Base-by-base conservation (phyloP, 2,888 invertebrate genomes). In the Halictus quadricinctus region DNA sequence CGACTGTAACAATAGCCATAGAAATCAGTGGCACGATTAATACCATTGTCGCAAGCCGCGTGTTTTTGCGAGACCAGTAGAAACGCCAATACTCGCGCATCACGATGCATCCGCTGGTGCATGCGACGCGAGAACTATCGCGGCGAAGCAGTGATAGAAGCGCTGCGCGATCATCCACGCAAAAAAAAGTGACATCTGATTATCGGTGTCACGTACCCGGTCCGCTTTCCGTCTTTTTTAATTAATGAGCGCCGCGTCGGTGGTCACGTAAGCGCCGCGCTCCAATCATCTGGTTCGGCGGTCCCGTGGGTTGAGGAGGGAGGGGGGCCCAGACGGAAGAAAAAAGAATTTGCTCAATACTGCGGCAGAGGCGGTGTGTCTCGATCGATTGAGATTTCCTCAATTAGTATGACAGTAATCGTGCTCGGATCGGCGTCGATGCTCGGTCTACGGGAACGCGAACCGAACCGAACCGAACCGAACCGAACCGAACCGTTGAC, bases 351-450 rank as follows among this genome's bases (percentile, higher is more conserved):
- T 75, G 54, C 46, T 72, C 13, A 36, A 85, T 78, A 69, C 41
- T 50, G 66, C 72, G 21, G 64, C 64, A 48, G 77, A 66, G 66
- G 36, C 66, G 58, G 72, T 21, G 58, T 74, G 36, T 85, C 73
- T 72, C 76, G 43, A 18, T 50, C 80, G 84, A 79, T 84, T n/a
- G 76, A 64, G 74, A 81, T 84, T 79, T 84, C 73, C 84, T 81
- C 78, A 79, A 84, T 76, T 79, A 84, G 85, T 84, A 84, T n/a
- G 69, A 75, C 79, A 84, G 72, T 36, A 36, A 73, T 84, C 78
- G 74, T 73, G 73, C 43, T 54, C n/a, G 75, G 76, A 72, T 78
- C 69, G 36, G 58, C 75, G 58, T 78, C 84, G 77, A 66, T 74
- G 54, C 76, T 36, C 54, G 70, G 54, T 70, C 29, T 58, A 36